A percentile compares a stretch with the other conserved stretches of the same genome.
Evolutionary conservation across 2,797 vertebrate species (phyloP).

Genomic region (Labeo calbasu): DNA sequence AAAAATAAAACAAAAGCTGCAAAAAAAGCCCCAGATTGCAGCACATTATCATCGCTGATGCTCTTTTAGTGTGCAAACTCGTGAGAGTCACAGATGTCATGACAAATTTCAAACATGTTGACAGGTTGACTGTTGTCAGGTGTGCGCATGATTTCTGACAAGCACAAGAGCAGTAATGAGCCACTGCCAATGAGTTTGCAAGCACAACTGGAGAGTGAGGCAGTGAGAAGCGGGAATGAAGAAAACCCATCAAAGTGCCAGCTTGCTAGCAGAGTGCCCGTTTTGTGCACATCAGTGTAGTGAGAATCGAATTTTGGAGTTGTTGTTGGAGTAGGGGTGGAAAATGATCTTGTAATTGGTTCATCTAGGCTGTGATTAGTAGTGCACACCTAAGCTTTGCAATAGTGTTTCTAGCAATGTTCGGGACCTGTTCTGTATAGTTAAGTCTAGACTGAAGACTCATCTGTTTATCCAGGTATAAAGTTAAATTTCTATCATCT

Average conservation of each 20-base stretch:
- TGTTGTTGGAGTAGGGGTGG: not conserved
- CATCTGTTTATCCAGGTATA: conserved; percentile 12
- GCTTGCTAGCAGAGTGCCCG: not conserved
- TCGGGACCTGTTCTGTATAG: not conserved
- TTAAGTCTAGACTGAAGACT: not conserved
- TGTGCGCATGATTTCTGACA: not conserved
- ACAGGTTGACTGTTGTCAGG: not conserved
- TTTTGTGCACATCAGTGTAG: conserved; percentile 7
- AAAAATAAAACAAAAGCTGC: not conserved
- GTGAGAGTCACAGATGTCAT: conserved; percentile 19
- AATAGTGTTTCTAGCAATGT: not conserved
- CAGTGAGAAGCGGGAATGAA: not conserved
- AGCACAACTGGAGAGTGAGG: not conserved
- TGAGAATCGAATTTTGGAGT: not conserved
- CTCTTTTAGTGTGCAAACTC: not conserved
- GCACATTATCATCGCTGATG: not conserved
- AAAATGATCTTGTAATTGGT: conserved; percentile 10
- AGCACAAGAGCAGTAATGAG: not conserved
- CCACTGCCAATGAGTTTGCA: not conserved
- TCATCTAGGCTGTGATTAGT: conserved; percentile 15
- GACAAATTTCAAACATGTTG: conserved; percentile 19
- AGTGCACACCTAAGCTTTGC: not conserved
- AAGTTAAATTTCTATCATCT: not conserved
- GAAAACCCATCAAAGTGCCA: conserved; percentile 12
- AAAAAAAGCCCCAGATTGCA: not conserved